These are phyloP conservation scores for Anthopleura sola DNA, from an alignment of 64 coral and sea anemone genomes.

Conservation along the genomic window DNA sequence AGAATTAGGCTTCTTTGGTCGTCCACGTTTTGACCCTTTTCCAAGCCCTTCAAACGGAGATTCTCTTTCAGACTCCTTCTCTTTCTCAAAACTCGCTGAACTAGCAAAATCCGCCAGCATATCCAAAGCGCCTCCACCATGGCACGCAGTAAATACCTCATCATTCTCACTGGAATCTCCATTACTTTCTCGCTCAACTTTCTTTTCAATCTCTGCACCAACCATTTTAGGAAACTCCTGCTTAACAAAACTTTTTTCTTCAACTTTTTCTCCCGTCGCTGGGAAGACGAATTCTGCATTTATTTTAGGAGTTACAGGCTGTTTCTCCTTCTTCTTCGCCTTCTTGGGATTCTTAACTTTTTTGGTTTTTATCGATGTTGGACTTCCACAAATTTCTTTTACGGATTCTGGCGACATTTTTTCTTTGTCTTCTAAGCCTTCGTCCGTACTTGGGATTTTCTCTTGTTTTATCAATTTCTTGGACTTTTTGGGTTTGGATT, in stretches of 20 bases:
- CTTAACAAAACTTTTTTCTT: slow-evolving; percentile 14
- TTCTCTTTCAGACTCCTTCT: slow-evolving; percentile 2
- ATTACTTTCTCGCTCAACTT: slow-evolving; percentile 38
- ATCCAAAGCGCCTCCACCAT: slow-evolving; percentile 32
- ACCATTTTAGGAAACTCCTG: slow-evolving; percentile 34
- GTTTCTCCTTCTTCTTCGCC: slow-evolving; percentile 48
- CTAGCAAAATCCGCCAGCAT: slow-evolving; percentile 46
- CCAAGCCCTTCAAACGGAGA: slow-evolving; percentile 24
- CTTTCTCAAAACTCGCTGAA: slow-evolving; percentile 23
- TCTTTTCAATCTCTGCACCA: slow-evolving; percentile 22
- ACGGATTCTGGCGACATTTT: not conserved
- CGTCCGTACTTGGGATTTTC: not conserved
- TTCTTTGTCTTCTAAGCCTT: not conserved
- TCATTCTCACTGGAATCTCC: slow-evolving; percentile 36
- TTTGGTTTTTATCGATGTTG: slow-evolving; percentile 29
- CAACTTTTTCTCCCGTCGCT: slow-evolving; percentile 14
- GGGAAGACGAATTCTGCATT: slow-evolving; percentile 35
- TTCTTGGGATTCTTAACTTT: slow-evolving; percentile 28
- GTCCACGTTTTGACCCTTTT: slow-evolving; percentile 22
- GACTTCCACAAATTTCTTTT: not conserved
- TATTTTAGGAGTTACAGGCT: not conserved
- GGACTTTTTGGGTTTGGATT: not conserved
- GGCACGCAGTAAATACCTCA: slow-evolving; percentile 36
- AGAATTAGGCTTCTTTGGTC: slow-evolving; percentile 36
- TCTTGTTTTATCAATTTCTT: not conserved